phyloP scores from a whole-genome alignment of 2,797 vertebrate genomes.

The Alosa sapidissima region DNA sequence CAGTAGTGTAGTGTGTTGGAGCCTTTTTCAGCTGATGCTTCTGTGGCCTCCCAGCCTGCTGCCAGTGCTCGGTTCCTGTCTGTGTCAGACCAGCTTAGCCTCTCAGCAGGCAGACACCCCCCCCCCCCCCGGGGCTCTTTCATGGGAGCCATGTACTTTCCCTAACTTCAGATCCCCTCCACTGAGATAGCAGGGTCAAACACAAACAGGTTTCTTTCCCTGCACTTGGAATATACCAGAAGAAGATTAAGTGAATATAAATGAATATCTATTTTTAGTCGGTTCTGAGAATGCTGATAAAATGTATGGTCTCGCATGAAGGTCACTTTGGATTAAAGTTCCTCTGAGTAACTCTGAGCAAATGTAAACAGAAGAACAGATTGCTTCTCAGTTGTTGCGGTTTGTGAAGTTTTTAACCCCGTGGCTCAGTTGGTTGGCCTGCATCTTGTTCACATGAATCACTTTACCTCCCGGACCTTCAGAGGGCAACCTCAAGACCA shows the following conservation, averaged over 20 bases:
- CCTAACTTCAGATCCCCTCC: neutral
- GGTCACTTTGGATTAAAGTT: neutral
- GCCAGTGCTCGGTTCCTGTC: conserved; percentile 34
- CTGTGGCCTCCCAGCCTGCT: conserved; percentile 53
- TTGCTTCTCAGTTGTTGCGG: neutral
- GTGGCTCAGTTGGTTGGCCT: neutral
- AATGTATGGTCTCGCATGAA: neutral
- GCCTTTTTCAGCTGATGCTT: neutral
- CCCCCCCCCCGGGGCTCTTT: neutral
- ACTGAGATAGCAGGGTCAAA: neutral
- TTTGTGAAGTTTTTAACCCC: neutral
- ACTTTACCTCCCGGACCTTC: neutral
- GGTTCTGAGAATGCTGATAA: neutral
- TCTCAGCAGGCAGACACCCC: neutral
- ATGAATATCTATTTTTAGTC: neutral
- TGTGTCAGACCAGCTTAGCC: conserved; percentile 1
- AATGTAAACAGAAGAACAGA: neutral
- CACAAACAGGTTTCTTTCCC: neutral
- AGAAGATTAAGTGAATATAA: neutral
- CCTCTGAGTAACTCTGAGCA: neutral
- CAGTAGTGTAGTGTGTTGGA: conserved; percentile 29
- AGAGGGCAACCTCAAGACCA: neutral
- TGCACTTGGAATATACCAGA: neutral
- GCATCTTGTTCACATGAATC: neutral
- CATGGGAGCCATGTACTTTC: conserved; percentile 4